phyloP scores from a whole-genome alignment of 2,113 vertebrate genomes.

The Engystomops pustulosus region DNA sequence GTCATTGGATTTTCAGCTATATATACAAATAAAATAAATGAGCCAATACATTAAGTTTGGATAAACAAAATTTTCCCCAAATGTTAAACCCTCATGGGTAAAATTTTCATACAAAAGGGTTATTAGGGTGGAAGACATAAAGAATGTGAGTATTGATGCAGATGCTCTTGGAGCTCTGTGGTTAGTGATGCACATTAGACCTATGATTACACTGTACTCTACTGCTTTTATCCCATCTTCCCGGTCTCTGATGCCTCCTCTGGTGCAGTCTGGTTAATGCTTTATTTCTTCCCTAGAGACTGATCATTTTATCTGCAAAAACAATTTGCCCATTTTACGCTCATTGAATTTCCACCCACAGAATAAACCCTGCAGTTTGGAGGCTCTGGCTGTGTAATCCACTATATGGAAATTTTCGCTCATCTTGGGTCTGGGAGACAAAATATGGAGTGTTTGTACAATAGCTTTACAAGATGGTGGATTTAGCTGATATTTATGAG shows the following conservation, averaged over 20 bases:
- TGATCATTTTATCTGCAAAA: constrained; percentile 22
- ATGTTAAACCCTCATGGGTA: too few species aligned
- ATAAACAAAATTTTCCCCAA: too few species aligned
- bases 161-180: not conserved
- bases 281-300: not conserved
- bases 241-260: not conserved
- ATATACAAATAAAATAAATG: too few species aligned
- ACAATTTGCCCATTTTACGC: constrained; percentile 15
- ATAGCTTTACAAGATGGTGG: not conserved
- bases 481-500: not conserved
- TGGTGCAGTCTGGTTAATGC: constrained; percentile 10
- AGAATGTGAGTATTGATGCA: not conserved
- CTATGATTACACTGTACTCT: not conserved
- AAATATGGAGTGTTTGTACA: too few species aligned
- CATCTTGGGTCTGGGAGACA: not conserved
- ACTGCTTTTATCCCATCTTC: not conserved
- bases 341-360: constrained; percentile 7
- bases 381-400: not conserved
- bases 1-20: too few species aligned
- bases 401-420: not conserved
- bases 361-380: not conserved
- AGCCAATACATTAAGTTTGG: too few species aligned
- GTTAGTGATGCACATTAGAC: not conserved
- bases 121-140: too few species aligned
- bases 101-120: too few species aligned